Conservation (phyloP, 35 echinoderm and acorn worm genomes). For the Ophioderma brevispina region DNA sequence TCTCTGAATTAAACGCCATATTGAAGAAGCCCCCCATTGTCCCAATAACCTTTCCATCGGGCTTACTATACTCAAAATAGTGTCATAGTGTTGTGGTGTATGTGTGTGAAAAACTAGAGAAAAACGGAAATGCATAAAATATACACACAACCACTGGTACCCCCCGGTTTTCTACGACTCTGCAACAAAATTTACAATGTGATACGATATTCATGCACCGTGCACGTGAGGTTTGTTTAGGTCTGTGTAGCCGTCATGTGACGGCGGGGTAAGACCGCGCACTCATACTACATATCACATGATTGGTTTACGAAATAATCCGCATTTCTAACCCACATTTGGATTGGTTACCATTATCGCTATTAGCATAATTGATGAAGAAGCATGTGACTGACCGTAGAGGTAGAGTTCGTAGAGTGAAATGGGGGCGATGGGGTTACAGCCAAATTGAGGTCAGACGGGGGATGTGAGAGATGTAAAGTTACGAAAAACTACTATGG, state of each 20-base stretch:
- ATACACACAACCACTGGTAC: neutral
- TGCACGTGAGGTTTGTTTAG: constrained; percentile 9
- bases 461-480: no score
- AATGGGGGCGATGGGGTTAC: no score
- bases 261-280: neutral
- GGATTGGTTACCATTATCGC: no score
- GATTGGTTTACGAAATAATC: no score
- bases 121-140: neutral
- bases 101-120: no score
- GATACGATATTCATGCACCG: neutral
- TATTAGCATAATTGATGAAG: no score
- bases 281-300: no score
- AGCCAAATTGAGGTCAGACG: no score
- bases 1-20: constrained; percentile 3
- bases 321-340: no score
- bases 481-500: no score
- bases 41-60: neutral
- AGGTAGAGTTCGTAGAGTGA: no score
- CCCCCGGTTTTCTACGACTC: neutral
- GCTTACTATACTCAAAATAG: neutral
- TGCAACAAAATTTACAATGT: neutral
- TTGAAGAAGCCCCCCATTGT: neutral
- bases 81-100: neutral
- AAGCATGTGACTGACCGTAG: no score
- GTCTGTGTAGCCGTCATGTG: neutral